These are phyloP conservation scores for Aselliscus stoliczkanus DNA, from an alignment of 2,797 vertebrate genomes.

Conservation along the genomic window DNA sequence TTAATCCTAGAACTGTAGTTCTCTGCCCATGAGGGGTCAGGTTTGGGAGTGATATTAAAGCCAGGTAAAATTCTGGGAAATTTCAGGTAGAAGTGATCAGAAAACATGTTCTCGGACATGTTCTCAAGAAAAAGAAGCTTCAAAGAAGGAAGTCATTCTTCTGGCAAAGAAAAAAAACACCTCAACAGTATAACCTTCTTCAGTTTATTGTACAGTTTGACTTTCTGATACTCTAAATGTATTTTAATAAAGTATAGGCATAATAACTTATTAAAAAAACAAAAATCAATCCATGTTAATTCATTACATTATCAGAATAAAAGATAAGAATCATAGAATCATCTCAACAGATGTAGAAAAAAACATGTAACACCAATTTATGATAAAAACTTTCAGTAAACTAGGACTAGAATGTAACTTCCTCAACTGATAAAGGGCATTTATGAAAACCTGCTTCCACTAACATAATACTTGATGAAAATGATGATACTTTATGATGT, in stretches of 20 bases:
- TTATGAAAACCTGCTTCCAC: background rate
- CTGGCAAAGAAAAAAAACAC: constrained; percentile 89
- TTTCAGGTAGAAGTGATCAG: background rate
- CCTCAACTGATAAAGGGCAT: background rate
- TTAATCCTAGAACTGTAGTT: background rate
- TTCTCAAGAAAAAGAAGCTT: constrained; percentile 86
- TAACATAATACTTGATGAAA: background rate
- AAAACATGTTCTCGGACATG: background rate
- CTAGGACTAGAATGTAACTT: background rate
- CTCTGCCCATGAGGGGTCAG: background rate
- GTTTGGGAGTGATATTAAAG: background rate
- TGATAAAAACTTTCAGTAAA: background rate
- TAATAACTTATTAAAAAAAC: background rate
- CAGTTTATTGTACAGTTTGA: constrained; percentile 83
- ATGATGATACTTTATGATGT: background rate
- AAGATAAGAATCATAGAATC: background rate
- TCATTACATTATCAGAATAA: background rate
- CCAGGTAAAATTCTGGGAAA: background rate
- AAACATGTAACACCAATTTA: background rate
- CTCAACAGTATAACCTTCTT: constrained; percentile 87
- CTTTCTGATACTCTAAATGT: background rate
- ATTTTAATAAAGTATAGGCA: constrained; percentile 3
- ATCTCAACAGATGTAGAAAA: background rate
- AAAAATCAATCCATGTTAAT: background rate
- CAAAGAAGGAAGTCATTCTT: constrained; percentile 86